These are phyloP conservation scores for Ochropleura leucogaster DNA, from an alignment of 2,888 invertebrate species.

Conservation along the genomic window DNA sequence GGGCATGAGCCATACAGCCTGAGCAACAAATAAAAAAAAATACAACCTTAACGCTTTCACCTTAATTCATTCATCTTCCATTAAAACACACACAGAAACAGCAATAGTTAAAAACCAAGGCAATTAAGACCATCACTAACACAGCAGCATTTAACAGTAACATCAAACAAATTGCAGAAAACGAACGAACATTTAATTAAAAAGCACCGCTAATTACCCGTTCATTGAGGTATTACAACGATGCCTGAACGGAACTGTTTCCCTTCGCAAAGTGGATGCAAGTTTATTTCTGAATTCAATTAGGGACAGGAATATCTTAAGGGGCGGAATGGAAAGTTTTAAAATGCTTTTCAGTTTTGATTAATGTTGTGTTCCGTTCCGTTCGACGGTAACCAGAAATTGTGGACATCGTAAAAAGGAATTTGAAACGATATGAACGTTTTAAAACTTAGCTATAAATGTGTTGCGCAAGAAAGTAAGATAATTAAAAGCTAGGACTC, in stretches of 20 bases:
- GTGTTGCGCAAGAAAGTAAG: background rate
- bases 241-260: constrained; percentile 53
- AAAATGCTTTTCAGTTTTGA: constrained; percentile 69
- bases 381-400: constrained; percentile 26
- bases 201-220: constrained; percentile 40
- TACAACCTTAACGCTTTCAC: too few relatives aligned
- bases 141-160: constrained; percentile 15
- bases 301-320: constrained; percentile 59
- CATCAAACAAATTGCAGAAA: constrained; percentile 38
- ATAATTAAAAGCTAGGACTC: background rate
- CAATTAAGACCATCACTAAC: background rate
- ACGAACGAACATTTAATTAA: constrained; percentile 42
- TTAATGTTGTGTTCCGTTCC: constrained; percentile 65
- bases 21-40: too few relatives aligned
- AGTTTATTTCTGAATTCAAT: constrained; percentile 62
- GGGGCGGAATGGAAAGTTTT: constrained; percentile 65
- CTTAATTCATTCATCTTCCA: background rate
- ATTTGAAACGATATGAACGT: background rate
- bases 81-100: background rate
- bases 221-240: constrained; percentile 42
- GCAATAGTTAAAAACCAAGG: background rate
- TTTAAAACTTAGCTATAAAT: background rate
- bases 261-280: constrained; percentile 45
- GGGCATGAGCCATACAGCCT: too few relatives aligned
- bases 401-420: background rate